These are phyloP conservation scores for Scomberomorus guttatus DNA, from an alignment of 2,797 vertebrate species.

Conservation along the genomic window DNA sequence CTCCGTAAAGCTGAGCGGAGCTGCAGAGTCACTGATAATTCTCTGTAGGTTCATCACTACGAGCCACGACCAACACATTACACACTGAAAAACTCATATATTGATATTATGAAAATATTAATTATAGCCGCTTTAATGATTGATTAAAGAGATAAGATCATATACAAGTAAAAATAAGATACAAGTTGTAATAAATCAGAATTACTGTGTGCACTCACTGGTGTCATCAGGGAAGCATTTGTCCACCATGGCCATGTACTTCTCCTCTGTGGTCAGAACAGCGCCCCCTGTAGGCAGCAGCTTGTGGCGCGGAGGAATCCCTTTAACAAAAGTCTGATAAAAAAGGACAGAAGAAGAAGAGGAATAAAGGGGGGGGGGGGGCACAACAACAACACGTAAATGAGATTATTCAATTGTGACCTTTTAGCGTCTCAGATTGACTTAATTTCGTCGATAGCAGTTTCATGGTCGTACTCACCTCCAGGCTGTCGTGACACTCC, in stretches of 20 bases:
- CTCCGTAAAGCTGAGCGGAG: too few relatives aligned
- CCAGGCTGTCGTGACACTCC: constrained; percentile 91
- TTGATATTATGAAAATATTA: too few relatives aligned
- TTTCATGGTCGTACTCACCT: constrained; percentile 81
- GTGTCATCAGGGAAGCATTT: constrained; percentile 89
- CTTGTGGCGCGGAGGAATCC: constrained; percentile 82
- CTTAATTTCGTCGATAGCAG: not conserved
- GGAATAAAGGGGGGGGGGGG: not conserved
- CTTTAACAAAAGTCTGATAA: constrained; percentile 88
- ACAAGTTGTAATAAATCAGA: too few relatives aligned
- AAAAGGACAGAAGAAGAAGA: not conserved
- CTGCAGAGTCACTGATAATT: too few relatives aligned
- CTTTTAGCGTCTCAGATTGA: too few relatives aligned
- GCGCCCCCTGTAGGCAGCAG: constrained; percentile 90
- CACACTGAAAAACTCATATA: too few relatives aligned
- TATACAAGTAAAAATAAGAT: too few relatives aligned
- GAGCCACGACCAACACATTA: too few relatives aligned
- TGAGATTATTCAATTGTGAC: not conserved
- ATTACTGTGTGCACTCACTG: constrained; percentile 81
- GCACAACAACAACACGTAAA: too few relatives aligned
- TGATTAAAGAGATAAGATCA: too few relatives aligned
- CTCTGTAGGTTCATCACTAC: too few relatives aligned
- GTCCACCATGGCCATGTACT: constrained; percentile 90
- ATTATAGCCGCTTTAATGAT: too few relatives aligned
- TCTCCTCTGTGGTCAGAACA: constrained; percentile 89